Percentiles rank a stretch among this genome's conserved stretches.
phyloP scores from a whole-genome alignment of 2,113 vertebrate species.

The Pao palembangensis region DNA sequence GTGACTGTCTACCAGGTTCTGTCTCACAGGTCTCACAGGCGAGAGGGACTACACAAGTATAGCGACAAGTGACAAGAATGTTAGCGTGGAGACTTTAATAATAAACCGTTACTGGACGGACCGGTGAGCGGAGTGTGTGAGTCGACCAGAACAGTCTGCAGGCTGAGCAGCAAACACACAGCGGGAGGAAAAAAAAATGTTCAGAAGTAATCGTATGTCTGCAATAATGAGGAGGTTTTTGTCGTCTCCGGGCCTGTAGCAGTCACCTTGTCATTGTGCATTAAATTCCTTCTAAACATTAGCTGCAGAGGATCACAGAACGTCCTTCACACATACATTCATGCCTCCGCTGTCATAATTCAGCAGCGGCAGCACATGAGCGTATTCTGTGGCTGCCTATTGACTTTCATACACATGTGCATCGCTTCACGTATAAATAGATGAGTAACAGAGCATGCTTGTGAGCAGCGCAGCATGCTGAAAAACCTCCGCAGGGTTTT shows the following conservation, averaged over 20 bases:
- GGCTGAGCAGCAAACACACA: slow-evolving; percentile 5
- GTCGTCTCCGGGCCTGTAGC: slow-evolving; percentile 26
- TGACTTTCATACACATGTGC: not conserved
- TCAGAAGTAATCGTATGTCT: slow-evolving; percentile 18
- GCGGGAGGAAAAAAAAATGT: not conserved
- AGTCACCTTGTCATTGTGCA: slow-evolving; percentile 53
- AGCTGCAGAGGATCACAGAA: slow-evolving; percentile 21
- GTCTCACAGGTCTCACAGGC: slow-evolving; percentile 2
- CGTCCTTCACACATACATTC: slow-evolving; percentile 36
- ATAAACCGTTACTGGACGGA: slow-evolving; percentile 11
- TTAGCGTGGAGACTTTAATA: slow-evolving; percentile 18
- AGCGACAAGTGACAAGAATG: slow-evolving; percentile 29
- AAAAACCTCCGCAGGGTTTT: slow-evolving; percentile 1
- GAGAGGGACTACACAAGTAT: slow-evolving; percentile 33
- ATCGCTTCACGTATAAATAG: not conserved
- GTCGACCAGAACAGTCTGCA: slow-evolving; percentile 1
- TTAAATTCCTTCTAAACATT: slow-evolving; percentile 24
- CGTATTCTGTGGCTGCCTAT: not conserved
- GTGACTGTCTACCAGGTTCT: not conserved
- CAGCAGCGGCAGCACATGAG: not conserved
- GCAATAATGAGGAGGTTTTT: slow-evolving; percentile 23
- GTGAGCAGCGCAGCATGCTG: slow-evolving; percentile 1
- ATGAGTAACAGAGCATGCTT: not conserved
- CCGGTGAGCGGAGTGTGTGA: slow-evolving; percentile 3
- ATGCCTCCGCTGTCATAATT: slow-evolving; percentile 15